Conservation (phyloP, 1,140 invertebrate genomes). For the Solen grandis region DNA sequence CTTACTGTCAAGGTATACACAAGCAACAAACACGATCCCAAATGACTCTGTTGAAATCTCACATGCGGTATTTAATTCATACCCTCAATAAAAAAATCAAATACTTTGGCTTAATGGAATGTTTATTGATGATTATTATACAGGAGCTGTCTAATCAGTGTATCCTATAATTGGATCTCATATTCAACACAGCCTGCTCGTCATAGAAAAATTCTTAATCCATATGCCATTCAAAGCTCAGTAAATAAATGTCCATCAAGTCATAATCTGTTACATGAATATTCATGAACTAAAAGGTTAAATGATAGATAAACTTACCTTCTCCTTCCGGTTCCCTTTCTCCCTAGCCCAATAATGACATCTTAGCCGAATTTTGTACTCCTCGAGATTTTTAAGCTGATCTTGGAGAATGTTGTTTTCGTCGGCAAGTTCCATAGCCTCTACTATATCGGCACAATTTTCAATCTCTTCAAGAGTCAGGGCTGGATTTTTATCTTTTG, state of each 20-base stretch:
- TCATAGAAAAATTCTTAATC: not conserved
- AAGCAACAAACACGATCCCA: no score
- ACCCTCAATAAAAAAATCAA: not conserved
- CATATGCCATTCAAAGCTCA: no score
- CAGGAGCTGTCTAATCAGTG: no score
- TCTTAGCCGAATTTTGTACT: constrained; percentile 23
- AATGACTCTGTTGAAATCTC: no score
- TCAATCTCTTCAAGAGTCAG: constrained; percentile 7
- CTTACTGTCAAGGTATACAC: no score
- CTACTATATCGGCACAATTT: not conserved
- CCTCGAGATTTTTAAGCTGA: not conserved
- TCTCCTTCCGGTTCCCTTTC: constrained; percentile 26
- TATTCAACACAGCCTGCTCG: not conserved
- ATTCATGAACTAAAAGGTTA: not conserved
- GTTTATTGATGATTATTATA: not conserved
- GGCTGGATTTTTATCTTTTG: no score
- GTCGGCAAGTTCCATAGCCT: constrained; percentile 22
- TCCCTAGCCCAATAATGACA: constrained; percentile 13
- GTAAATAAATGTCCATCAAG: no score
- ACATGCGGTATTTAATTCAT: no score
- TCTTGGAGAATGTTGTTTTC: constrained; percentile 5
- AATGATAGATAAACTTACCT: constrained; percentile 17
- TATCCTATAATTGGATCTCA: not conserved
- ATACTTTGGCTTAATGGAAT: not conserved
- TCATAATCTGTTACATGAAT: not conserved